Conservation (phyloP, 2,888 invertebrate species). For the Acrobeloides nanus region DNA sequence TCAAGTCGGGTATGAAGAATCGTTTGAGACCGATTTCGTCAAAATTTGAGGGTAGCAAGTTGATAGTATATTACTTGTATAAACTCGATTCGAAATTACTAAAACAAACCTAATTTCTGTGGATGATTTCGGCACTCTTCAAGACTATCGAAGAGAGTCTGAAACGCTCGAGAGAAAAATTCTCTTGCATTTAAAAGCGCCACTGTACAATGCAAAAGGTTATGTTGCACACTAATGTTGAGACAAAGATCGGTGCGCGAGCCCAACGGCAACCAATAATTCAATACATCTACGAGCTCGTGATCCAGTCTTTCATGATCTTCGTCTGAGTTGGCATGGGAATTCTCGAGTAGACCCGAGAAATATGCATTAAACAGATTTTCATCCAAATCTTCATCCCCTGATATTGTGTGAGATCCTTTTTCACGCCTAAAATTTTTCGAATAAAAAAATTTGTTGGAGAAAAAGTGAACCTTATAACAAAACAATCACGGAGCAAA, state of each 20-base stretch:
- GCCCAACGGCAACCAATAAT: constrained; percentile 41
- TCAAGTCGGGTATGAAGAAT: no score
- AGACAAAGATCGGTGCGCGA: constrained; percentile 37
- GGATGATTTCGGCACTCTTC: constrained; percentile 6
- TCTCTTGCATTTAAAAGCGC: constrained; percentile 31
- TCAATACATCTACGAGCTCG: constrained; percentile 23
- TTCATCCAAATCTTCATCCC: constrained; percentile 43
- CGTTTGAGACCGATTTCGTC: no score
- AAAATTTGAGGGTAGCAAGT: no score
- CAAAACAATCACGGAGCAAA: constrained; percentile 25
- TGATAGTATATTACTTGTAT: no score
- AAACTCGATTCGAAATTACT: constrained; percentile 7
- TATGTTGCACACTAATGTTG: constrained; percentile 27
- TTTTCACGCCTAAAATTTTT: constrained; percentile 21
- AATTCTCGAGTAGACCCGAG: constrained; percentile 22
- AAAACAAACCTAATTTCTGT: neutral
- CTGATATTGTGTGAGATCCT: constrained; percentile 25
- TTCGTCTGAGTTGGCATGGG: constrained; percentile 1
- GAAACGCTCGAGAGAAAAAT: constrained; percentile 32
- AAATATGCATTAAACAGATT: constrained; percentile 32
- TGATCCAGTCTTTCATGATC: constrained; percentile 13
- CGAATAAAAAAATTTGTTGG: neutral
- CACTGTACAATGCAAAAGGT: constrained; percentile 13
- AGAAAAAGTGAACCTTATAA: no score
- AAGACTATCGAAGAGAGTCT: constrained; percentile 29